Evolutionary conservation across 2,113 vertebrate species (phyloP).

Genomic region (Porphyrio hochstetteri): DNA sequence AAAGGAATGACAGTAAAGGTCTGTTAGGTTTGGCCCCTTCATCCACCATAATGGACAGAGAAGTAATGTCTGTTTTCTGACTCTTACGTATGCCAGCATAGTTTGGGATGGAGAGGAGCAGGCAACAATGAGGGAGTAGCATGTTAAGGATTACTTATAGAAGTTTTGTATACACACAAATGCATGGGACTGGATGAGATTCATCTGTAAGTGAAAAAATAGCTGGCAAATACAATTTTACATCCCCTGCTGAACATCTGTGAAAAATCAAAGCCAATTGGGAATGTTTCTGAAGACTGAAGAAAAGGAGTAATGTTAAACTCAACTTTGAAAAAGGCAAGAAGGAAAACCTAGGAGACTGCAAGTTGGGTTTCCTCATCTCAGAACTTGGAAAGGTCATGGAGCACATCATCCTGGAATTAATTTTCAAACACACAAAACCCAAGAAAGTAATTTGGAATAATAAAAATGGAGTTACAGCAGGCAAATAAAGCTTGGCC

Average conservation of each 20-base stretch:
- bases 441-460: neutral
- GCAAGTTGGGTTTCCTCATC: neutral
- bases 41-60: neutral
- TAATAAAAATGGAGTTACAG: neutral
- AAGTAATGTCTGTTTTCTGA: neutral
- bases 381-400: neutral
- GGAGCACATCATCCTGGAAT: neutral
- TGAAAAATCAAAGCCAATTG: neutral
- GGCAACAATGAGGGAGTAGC: neutral
- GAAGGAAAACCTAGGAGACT: neutral
- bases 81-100: neutral
- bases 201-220: neutral
- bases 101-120: neutral
- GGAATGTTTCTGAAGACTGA: neutral
- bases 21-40: neutral
- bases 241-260: neutral
- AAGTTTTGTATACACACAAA: neutral
- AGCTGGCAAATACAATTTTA: neutral
- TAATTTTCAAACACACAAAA: neutral
- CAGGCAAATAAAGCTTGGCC: neutral
- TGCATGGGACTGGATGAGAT: neutral
- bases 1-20: neutral
- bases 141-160: neutral
- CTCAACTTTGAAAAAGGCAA: neutral
- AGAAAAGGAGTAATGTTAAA: neutral